Evolutionary conservation across 2,888 invertebrate species (phyloP).

Genomic region (Autographa gamma): DNA sequence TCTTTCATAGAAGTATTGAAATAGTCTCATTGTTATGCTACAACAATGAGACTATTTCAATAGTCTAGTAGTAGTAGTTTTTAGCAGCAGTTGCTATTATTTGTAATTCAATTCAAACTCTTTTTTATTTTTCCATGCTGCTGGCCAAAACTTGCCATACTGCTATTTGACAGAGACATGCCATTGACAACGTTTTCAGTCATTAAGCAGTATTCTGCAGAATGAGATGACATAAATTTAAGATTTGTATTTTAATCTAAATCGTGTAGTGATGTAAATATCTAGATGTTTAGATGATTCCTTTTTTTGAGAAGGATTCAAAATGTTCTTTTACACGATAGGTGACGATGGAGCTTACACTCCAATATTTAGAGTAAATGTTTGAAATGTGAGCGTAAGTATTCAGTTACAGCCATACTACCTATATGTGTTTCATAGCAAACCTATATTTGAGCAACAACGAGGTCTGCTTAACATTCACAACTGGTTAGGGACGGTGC

Average conservation of each 20-base stretch:
- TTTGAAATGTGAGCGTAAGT: constrained; percentile 28
- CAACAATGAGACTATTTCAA: too few species aligned
- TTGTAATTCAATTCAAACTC: background rate
- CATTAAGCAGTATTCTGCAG: constrained; percentile 34
- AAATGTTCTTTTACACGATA: constrained; percentile 29
- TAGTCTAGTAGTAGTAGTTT: too few species aligned
- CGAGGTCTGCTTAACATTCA: too few species aligned
- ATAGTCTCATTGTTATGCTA: too few species aligned
- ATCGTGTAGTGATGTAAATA: constrained; percentile 47
- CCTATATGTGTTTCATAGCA: too few species aligned
- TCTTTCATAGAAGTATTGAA: too few species aligned
- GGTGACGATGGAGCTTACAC: constrained; percentile 17
- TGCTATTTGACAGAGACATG: background rate
- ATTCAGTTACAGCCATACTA: too few species aligned
- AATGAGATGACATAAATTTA: constrained; percentile 47
- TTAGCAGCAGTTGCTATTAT: too few species aligned
- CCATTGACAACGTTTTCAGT: constrained; percentile 19
- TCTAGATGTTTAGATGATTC: constrained; percentile 13
- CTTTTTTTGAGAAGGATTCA: constrained; percentile 26
- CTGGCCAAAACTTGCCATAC: background rate
- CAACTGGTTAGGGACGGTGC: too few species aligned
- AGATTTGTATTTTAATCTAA: constrained; percentile 30
- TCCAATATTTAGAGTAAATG: constrained; percentile 42
- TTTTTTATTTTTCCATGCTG: background rate
- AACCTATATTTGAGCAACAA: too few species aligned